These are phyloP conservation scores for Aethina tumida DNA, from an alignment of 1,140 invertebrate species.

Conservation along the genomic window DNA sequence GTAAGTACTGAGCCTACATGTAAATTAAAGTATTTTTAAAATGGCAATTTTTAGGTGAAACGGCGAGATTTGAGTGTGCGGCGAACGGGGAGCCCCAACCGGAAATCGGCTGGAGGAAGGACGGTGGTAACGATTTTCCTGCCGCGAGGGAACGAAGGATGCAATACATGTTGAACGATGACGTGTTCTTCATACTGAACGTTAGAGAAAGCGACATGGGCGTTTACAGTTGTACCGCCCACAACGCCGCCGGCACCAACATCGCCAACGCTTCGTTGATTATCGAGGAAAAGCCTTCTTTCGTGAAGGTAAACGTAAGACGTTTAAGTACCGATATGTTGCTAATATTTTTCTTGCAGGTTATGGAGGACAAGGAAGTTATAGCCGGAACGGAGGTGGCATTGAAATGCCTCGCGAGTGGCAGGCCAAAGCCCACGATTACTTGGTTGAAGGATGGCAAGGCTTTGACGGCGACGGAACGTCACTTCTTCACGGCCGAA, in stretches of 20 bases:
- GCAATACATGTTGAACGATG: constrained; percentile 84
- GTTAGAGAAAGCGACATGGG: constrained; percentile 82
- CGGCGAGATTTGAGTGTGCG: constrained; percentile 83
- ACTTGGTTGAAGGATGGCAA: constrained; percentile 81
- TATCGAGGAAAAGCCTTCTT: constrained; percentile 66
- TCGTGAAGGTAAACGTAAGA: constrained; percentile 69
- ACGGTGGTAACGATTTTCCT: constrained; percentile 90
- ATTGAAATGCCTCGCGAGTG: constrained; percentile 77
- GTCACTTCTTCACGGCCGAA: constrained; percentile 72
- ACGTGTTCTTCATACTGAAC: constrained; percentile 86
- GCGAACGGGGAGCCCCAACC: constrained; percentile 81
- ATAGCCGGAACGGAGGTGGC: constrained; percentile 69
- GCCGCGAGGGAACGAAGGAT: constrained; percentile 87
- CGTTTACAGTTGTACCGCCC: constrained; percentile 87
- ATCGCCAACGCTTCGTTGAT: constrained; percentile 62
- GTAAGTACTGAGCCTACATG: too few species aligned
- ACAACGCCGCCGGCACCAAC: constrained; percentile 78
- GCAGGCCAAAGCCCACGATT: constrained; percentile 78
- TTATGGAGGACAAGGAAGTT: constrained; percentile 78
- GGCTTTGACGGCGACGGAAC: constrained; percentile 56
- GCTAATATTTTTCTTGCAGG: too few species aligned
- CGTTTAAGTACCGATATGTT: too few species aligned
- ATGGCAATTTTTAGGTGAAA: too few species aligned
- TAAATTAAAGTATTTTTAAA: too few species aligned
- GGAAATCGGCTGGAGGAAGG: constrained; percentile 87